Evolutionary conservation across 1,140 invertebrate species (phyloP).

Genomic region (Geopemphigus sp.): DNA sequence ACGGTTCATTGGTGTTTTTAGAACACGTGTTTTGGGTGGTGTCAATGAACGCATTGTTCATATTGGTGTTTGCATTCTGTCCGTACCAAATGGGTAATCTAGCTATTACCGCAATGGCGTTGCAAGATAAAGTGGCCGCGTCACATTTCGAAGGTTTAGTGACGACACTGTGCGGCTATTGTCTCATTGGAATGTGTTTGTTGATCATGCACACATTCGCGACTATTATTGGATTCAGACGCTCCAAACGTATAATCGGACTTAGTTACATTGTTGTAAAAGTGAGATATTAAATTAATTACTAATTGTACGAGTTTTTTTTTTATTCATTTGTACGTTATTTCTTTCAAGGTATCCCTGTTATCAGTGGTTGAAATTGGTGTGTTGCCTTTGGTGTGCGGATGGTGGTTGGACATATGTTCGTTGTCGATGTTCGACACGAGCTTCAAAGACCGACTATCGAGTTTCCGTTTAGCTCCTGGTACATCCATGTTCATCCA

Average conservation of each 20-base stretch:
- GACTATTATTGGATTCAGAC: slow-evolving; percentile 71
- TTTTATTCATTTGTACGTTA: background rate
- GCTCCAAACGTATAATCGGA: slow-evolving; percentile 82
- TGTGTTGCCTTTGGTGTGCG: slow-evolving; percentile 92
- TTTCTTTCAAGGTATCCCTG: slow-evolving; percentile 68
- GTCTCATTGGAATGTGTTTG: slow-evolving; percentile 80
- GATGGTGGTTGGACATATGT: slow-evolving; percentile 99
- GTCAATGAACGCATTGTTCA: slow-evolving; percentile 94
- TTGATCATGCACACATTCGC: slow-evolving; percentile 79
- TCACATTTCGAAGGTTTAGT: slow-evolving; percentile 87
- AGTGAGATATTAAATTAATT: slow-evolving; percentile 57
- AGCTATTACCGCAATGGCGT: slow-evolving; percentile 71
- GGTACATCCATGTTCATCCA: slow-evolving; percentile 97
- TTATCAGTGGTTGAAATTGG: slow-evolving; percentile 93
- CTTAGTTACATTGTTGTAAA: slow-evolving; percentile 97
- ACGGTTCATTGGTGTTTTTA: slow-evolving; percentile 93
- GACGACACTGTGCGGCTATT: slow-evolving; percentile 90
- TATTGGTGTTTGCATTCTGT: slow-evolving; percentile 90
- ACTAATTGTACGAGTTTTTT: background rate
- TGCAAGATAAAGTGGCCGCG: slow-evolving; percentile 71
- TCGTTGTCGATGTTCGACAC: slow-evolving; percentile 93
- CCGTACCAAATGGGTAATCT: slow-evolving; percentile 93
- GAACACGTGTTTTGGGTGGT: slow-evolving; percentile 99
- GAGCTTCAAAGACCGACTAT: slow-evolving; percentile 80
- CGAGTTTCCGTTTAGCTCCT: slow-evolving; percentile 78